Evolutionary conservation across 2,113 vertebrate species (phyloP).

Genomic region (Cavia porcellus): DNA sequence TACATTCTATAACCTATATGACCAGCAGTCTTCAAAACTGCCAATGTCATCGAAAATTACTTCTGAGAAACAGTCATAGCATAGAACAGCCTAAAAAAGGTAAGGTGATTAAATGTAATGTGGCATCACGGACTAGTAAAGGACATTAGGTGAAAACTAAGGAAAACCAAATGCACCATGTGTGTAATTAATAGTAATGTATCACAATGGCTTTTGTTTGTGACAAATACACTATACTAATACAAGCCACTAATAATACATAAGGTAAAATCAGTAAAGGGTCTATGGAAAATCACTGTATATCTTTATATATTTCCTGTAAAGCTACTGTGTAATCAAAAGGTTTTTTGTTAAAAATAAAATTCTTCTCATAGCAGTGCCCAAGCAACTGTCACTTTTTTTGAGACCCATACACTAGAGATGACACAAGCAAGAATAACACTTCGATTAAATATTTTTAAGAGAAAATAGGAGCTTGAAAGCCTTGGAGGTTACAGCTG

Average conservation of each 20-base stretch:
- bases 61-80: neutral
- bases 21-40: neutral
- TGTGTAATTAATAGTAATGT: constrained; percentile 5
- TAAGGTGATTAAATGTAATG: neutral
- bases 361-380: neutral
- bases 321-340: constrained; percentile 5
- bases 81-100: neutral
- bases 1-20: neutral
- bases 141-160: neutral
- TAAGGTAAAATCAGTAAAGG: neutral
- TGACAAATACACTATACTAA: neutral
- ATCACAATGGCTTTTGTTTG: neutral
- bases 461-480: neutral
- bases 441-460: constrained; percentile 6
- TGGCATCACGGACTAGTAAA: neutral
- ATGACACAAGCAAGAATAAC: neutral
- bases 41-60: neutral
- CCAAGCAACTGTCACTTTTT: neutral
- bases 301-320: neutral
- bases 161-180: neutral
- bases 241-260: neutral
- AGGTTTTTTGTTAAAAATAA: neutral
- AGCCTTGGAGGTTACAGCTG: neutral
- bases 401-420: neutral
- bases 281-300: neutral